Evolutionary conservation across 1,140 invertebrate species (phyloP).

Genomic region (Chironomus tepperi): DNA sequence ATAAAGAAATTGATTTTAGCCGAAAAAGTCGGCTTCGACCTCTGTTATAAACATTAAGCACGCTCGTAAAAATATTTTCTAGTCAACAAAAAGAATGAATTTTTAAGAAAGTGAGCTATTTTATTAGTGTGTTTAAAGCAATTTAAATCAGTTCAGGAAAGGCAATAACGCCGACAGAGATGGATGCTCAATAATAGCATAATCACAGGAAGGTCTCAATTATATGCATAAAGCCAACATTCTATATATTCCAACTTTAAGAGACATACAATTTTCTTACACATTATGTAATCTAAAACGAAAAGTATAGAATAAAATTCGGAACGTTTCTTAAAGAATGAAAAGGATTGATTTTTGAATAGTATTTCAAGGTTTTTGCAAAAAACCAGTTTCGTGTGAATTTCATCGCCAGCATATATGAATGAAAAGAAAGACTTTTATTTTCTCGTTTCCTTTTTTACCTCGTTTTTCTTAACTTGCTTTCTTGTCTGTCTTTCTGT

Average conservation of each 20-base stretch:
- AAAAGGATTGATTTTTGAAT: background rate
- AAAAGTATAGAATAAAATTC: background rate
- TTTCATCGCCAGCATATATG: background rate
- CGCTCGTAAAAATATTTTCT: background rate
- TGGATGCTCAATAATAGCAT: background rate
- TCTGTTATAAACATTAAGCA: background rate
- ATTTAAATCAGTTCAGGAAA: background rate
- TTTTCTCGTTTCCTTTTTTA: background rate
- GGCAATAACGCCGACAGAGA: background rate
- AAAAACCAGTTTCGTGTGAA: background rate
- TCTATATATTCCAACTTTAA: background rate
- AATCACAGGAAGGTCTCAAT: conserved; percentile 2
- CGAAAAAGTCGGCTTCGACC: too few relatives aligned
- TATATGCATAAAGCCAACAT: background rate
- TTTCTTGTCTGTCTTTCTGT: too few relatives aligned
- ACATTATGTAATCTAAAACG: background rate
- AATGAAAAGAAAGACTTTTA: background rate
- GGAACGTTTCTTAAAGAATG: background rate
- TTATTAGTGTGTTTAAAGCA: background rate
- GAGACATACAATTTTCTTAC: background rate
- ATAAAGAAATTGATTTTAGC: too few relatives aligned
- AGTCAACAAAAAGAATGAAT: background rate
- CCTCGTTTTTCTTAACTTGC: too few relatives aligned
- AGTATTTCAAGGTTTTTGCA: background rate
- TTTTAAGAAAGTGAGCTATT: background rate